Base-by-base conservation (phyloP, 2,113 vertebrate genomes). In the Alouatta palliata region DNA sequence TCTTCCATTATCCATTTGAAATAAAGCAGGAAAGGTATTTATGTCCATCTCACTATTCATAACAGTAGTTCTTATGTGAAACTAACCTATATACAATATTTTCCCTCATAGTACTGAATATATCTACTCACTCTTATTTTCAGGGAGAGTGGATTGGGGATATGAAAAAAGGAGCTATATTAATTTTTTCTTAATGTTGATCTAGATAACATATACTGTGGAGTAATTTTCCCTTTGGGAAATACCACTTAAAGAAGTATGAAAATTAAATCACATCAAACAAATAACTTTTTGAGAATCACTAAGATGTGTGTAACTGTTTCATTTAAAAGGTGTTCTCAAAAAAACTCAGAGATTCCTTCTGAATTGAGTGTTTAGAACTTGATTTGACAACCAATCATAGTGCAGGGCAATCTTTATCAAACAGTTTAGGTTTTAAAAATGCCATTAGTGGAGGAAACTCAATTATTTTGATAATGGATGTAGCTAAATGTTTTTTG, bases 1-100 rank as follows among this genome's bases (percentile, higher is more conserved):
- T 88, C 40, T 75, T 96, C n/a, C 61, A n/a, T 8, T 83, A 83
- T 73, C 8, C 17, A 75, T 40, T 64, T 96, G n/a, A 68, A 96
- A 84, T 49, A 87, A 54, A 90, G 75, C 2, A 70, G 20, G 23
- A 92, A 27, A 54, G 66, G 20, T 66, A 54, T 89, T 82, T 82
- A 77, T 20, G 32, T 9, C 21, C 19, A 56, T 79, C 54, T 93
- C 8, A 45, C 21, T 45, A 68, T 25, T 91, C 9, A 71, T 12
- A 77, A 56, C 19, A 84, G 10, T 12, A 27, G 20, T 91, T 95
- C 27, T 75, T 84, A 14, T 2, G 56, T 73, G 79, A 70, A 64
- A 80, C 21, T 52, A 86, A 87, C 20, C 47, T 58, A 40, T 3
- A 13, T 21, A 12, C 58, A 25, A 35, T 70, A 14, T 54, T 91